phyloP scores from a whole-genome alignment of 2,888 invertebrate genomes.

The Ptycholaimellus sp. region DNA sequence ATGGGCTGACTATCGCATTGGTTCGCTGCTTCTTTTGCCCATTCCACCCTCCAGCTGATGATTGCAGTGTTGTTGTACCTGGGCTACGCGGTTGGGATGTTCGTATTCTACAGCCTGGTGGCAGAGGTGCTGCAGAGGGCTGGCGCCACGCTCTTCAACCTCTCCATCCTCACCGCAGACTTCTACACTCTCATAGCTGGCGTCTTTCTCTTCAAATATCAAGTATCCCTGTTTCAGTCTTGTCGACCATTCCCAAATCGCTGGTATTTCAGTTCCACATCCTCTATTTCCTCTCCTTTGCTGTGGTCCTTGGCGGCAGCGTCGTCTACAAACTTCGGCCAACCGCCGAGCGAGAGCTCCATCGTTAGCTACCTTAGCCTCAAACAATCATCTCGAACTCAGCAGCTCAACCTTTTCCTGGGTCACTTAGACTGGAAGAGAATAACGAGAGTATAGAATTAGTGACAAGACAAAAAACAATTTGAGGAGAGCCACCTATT shows the following conservation, averaged over 20 bases:
- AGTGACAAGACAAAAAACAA: no score
- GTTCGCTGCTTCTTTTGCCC: no score
- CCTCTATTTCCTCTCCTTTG: constrained; percentile 53
- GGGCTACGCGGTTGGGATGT: constrained; percentile 45
- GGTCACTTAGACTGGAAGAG: no score
- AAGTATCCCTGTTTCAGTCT: not conserved
- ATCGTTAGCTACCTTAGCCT: no score
- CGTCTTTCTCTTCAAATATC: constrained; percentile 50
- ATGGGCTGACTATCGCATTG: constrained; percentile 37
- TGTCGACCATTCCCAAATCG: not conserved
- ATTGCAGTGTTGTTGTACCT: constrained; percentile 25
- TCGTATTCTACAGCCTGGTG: constrained; percentile 48
- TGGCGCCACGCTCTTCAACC: constrained; percentile 48
- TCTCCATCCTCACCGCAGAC: constrained; percentile 55
- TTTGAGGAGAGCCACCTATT: no score
- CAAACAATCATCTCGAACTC: no score
- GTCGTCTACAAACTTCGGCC: constrained; percentile 15
- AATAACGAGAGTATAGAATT: no score
- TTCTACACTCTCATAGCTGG: constrained; percentile 59
- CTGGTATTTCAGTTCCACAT: constrained; percentile 46
- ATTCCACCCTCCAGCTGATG: no score
- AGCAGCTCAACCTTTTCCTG: no score
- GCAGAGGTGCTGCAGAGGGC: constrained; percentile 37
- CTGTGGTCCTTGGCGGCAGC: constrained; percentile 45
- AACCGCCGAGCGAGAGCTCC: constrained; percentile 11